A percentile compares a stretch with the other conserved stretches of the same genome.
phyloP scores from a whole-genome alignment of 2,888 invertebrate genomes.

The Gibbula magus region DNA sequence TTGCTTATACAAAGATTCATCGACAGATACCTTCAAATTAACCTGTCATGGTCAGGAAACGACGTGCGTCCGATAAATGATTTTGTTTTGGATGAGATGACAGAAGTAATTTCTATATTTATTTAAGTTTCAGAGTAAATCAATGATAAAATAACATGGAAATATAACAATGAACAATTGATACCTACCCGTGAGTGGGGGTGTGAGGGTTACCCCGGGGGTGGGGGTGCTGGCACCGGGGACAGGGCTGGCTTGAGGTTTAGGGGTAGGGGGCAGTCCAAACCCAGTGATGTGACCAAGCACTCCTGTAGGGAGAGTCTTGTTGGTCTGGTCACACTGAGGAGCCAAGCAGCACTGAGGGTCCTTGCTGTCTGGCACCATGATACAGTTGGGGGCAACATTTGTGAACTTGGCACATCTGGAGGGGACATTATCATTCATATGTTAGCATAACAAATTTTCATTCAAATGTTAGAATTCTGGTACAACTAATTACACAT shows the following conservation, averaged over 20 bases:
- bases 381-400: constrained; percentile 46
- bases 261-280: constrained; percentile 47
- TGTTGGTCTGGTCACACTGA: constrained; percentile 45
- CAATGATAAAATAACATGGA: neutral
- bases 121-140: neutral
- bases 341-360: constrained; percentile 60
- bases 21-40: too few species aligned
- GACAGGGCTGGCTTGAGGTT: constrained; percentile 33
- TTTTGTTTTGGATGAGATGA: neutral
- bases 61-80: too few species aligned
- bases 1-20: too few species aligned
- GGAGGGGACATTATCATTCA: neutral
- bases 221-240: constrained; percentile 40
- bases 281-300: constrained; percentile 54
- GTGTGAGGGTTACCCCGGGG: constrained; percentile 45
- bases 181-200: constrained; percentile 5
- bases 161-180: neutral
- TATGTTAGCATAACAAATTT: too few species aligned
- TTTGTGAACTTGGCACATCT: constrained; percentile 52
- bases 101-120: neutral
- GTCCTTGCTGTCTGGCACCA: constrained; percentile 59
- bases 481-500: too few species aligned
- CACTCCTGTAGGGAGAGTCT: constrained; percentile 48
- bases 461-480: too few species aligned
- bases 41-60: too few species aligned